These are phyloP conservation scores for Leptopilina clavipes DNA, from an alignment of 1,140 invertebrate genomes.

Conservation along the genomic window DNA sequence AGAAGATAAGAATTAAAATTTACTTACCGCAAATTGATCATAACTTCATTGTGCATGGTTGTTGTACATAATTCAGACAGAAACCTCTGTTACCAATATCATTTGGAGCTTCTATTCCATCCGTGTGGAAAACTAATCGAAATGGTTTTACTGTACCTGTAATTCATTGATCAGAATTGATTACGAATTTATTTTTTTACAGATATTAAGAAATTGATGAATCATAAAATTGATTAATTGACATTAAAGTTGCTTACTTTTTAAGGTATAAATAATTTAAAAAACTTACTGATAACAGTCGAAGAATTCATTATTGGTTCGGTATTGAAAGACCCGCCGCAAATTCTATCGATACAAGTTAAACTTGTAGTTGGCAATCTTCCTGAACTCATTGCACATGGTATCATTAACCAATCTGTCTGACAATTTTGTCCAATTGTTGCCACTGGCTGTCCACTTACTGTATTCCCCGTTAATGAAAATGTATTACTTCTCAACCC, in stretches of 20 bases:
- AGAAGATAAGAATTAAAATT: neutral
- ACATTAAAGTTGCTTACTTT: no score
- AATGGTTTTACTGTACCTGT: constrained; percentile 87
- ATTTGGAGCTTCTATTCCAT: constrained; percentile 82
- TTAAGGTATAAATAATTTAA: neutral
- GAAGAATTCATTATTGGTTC: constrained; percentile 77
- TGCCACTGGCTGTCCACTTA: constrained; percentile 79
- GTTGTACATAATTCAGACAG: constrained; percentile 88
- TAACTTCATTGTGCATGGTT: constrained; percentile 82
- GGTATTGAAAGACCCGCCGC: constrained; percentile 82
- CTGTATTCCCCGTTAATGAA: constrained; percentile 84
- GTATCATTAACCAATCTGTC: constrained; percentile 86
- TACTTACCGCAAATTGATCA: constrained; percentile 37
- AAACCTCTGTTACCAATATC: constrained; percentile 86
- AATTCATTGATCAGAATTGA: constrained; percentile 46
- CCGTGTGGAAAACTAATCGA: constrained; percentile 84
- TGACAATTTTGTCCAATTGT: constrained; percentile 79
- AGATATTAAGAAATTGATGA: no score
- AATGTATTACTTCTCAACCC: constrained; percentile 71
- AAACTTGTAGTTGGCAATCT: constrained; percentile 74
- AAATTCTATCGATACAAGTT: constrained; percentile 82
- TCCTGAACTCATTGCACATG: constrained; percentile 82
- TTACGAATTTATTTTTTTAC: no score
- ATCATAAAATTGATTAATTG: no score
- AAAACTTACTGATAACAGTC: constrained; percentile 80